Percentiles rank a stretch among this genome's conserved stretches.
phyloP scores from a whole-genome alignment of 2,113 vertebrate species.

The Bombycilla garrulus region DNA sequence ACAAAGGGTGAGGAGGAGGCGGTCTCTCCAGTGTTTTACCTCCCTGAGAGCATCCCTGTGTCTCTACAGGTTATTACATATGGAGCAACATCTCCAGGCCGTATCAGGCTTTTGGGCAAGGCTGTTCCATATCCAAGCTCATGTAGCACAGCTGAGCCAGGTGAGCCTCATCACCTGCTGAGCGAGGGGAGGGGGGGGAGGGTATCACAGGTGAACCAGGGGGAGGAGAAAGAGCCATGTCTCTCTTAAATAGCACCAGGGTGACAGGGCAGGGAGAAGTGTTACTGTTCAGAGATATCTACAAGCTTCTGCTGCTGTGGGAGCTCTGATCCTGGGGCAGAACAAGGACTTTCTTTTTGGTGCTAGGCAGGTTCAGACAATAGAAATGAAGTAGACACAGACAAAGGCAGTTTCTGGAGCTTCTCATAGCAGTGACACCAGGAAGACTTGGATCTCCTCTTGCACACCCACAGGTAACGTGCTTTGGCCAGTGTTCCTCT shows the following conservation, averaged over 20 bases:
- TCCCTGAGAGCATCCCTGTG: not conserved
- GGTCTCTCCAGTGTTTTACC: not conserved
- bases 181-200: too few relatives aligned
- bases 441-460: constrained; percentile 80
- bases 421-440: constrained; percentile 77
- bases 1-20: not conserved
- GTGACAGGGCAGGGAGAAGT: not conserved
- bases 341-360: not conserved
- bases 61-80: constrained; percentile 13
- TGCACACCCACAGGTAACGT: constrained; percentile 80
- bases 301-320: not conserved
- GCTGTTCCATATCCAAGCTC: constrained; percentile 70
- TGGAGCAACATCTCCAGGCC: not conserved
- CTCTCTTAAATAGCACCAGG: not conserved
- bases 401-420: constrained; percentile 78
- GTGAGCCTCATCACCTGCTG: constrained; percentile 29
- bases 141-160: constrained; percentile 78
- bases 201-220: not conserved
- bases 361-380: constrained; percentile 72
- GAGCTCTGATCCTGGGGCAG: not conserved
- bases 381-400: constrained; percentile 82
- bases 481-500: not conserved
- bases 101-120: constrained; percentile 20
- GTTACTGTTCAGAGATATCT: not conserved
- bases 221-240: not conserved